Conservation (phyloP, 2,797 vertebrate genomes). For the Sternotherus odoratus region DNA sequence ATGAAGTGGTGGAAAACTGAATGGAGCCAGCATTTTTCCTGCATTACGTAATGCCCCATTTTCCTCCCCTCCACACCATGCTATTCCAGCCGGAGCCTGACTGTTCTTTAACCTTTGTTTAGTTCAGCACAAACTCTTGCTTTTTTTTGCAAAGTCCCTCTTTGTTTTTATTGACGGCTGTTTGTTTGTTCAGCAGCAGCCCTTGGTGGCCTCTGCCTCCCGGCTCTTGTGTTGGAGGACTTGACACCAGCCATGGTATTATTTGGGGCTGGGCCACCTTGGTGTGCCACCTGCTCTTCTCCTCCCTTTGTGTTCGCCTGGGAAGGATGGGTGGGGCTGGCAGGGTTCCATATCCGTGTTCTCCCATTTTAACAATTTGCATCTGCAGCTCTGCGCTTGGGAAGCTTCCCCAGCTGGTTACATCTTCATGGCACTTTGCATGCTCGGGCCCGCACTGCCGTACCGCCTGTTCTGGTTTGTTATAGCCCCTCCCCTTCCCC, state of each 20-base stretch:
- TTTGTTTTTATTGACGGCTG: neutral
- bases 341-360: neutral
- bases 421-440: neutral
- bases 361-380: neutral
- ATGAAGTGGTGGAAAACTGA: conserved; percentile 77
- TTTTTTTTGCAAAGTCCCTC: neutral
- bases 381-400: rapidly evolving
- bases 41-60: conserved; percentile 75
- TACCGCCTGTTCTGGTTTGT: neutral
- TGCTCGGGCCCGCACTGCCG: neutral
- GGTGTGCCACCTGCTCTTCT: conserved; percentile 25
- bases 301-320: neutral
- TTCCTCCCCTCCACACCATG: conserved; percentile 64
- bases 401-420: neutral
- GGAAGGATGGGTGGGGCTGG: rapidly evolving
- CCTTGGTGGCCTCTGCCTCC: neutral
- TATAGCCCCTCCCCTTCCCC: neutral
- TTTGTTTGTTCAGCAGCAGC: conserved; percentile 60
- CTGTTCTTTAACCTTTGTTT: conserved; percentile 81
- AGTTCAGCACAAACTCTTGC: conserved; percentile 67
- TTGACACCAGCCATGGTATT: rapidly evolving
- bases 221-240: conserved; percentile 14
- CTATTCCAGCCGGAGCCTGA: conserved; percentile 78
- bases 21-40: conserved; percentile 79
- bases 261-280: conserved; percentile 14